Base-by-base conservation (phyloP, 2,113 vertebrate species). In the Hipposideros armiger region DNA sequence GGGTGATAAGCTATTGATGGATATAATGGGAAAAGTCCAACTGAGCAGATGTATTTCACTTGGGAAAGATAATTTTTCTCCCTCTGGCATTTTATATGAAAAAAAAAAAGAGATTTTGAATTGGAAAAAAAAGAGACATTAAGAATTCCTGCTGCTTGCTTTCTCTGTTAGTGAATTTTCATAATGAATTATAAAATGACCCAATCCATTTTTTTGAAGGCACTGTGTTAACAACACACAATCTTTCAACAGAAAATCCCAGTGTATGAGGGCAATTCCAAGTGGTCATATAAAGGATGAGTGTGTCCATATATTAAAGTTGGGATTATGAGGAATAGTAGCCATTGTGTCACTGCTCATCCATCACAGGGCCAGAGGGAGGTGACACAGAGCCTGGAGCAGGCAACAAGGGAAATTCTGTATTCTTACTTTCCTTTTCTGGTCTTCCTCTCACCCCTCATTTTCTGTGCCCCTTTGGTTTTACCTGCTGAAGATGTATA, bases 141-240 rank as follows among this genome's bases (percentile, higher is more conserved):
- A 84, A 90, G 26, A 84, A 82, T 91, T 88, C 30, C n/a, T 81
- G 36, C 56, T 54, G 50, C 52, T 87, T 60, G 52, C 32, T 92
- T 93, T 80, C 52, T 92, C 58, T 84, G 7, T 67, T n/a, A 54
- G 62, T 97, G 32, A 88, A 40, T 85, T 95, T 96, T 92, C 74
- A 72, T 81, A 78, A 69, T 60, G 66, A 95, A 60, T 97, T 73
- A 85, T 50, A 94, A 87, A 77, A 77, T 87, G 52, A 42, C 7
- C 22, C 58, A 91, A 24, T 32, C 82, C 45, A 42, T 20, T 82
- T 80, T 81, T 96, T 50, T 70, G 76, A 97, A 94, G 80, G 54
- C 22, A 60, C 40, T 94, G 16, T 64, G 5, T 82, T 87, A 85
- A 60, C 47, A 42, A 80, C 30, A 88, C n/a, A 77, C 0, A 4